phyloP scores from a whole-genome alignment of 2,888 invertebrate genomes.

The Lepidonotus clava region DNA sequence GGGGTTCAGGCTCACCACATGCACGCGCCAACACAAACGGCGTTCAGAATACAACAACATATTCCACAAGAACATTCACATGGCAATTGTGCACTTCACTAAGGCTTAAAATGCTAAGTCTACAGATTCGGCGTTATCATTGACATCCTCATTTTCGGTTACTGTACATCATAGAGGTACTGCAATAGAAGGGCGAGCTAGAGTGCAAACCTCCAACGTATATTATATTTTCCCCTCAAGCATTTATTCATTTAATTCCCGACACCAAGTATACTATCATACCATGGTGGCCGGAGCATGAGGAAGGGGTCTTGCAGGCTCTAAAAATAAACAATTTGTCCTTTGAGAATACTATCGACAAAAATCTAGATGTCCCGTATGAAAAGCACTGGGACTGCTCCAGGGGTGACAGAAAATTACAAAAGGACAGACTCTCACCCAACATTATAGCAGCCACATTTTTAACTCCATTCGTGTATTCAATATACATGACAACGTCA shows the following conservation, averaged over 20 bases:
- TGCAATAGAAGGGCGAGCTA: no score
- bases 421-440: slow-evolving; percentile 14
- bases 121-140: slow-evolving; percentile 25
- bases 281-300: no score
- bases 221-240: no score
- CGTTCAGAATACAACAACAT: slow-evolving; percentile 34
- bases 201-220: no score
- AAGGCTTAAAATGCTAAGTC: slow-evolving; percentile 44
- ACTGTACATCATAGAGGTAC: slow-evolving; percentile 38
- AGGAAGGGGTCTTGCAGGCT: neutral
- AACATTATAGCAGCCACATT: slow-evolving; percentile 11
- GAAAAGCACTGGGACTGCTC: slow-evolving; percentile 18
- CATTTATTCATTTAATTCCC: no score
- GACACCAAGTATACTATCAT: no score
- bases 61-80: slow-evolving; percentile 28
- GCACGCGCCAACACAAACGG: slow-evolving; percentile 23
- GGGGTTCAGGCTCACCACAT: slow-evolving; percentile 26
- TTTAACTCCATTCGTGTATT: slow-evolving; percentile 8
- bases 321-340: slow-evolving; percentile 34
- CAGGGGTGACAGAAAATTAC: slow-evolving; percentile 4
- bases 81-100: slow-evolving; percentile 35
- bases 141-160: neutral
- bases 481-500: slow-evolving; percentile 15
- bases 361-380: neutral
- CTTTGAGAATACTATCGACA: slow-evolving; percentile 36